phyloP scores from a whole-genome alignment of 2,888 invertebrate species.

The Phyto melanocephala region DNA sequence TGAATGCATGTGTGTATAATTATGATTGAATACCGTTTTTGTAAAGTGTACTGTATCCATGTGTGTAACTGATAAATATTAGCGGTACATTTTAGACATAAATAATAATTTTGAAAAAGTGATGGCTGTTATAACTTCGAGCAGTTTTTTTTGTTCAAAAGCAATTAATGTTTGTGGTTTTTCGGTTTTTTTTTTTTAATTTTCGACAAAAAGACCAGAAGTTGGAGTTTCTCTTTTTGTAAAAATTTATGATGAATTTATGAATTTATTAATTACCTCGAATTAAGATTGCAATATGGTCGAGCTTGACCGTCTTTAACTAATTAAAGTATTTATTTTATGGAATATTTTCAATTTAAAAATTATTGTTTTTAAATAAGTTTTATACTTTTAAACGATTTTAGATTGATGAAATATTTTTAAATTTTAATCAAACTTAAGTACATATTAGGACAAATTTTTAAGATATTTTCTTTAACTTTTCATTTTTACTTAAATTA shows the following conservation, averaged over 20 bases:
- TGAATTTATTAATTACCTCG: too few relatives aligned
- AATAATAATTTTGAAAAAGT: not conserved
- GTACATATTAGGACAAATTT: too few relatives aligned
- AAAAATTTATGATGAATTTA: not conserved
- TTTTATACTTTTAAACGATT: too few relatives aligned
- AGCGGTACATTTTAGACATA: slow-evolving; percentile 3
- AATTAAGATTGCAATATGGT: too few relatives aligned
- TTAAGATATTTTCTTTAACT: too few relatives aligned
- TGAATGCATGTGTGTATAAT: not conserved
- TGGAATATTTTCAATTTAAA: too few relatives aligned
- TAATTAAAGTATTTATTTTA: too few relatives aligned
- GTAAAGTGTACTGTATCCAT: not conserved
- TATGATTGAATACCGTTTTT: not conserved
- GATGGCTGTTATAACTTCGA: not conserved
- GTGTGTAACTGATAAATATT: slow-evolving; percentile 15
- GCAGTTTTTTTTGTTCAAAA: not conserved
- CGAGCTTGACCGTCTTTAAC: too few relatives aligned
- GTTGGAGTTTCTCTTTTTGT: not conserved
- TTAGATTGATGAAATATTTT: too few relatives aligned
- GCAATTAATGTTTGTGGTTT: slow-evolving; percentile 27
- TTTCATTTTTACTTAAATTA: too few relatives aligned
- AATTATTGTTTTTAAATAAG: too few relatives aligned
- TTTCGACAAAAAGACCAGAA: not conserved
- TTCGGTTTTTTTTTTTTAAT: not conserved
- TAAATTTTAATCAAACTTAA: too few relatives aligned